Percentiles rank a stretch among this genome's conserved stretches.
Conservation (phyloP, 2,888 invertebrate genomes). For the Meliscaeva auricollis region DNA sequence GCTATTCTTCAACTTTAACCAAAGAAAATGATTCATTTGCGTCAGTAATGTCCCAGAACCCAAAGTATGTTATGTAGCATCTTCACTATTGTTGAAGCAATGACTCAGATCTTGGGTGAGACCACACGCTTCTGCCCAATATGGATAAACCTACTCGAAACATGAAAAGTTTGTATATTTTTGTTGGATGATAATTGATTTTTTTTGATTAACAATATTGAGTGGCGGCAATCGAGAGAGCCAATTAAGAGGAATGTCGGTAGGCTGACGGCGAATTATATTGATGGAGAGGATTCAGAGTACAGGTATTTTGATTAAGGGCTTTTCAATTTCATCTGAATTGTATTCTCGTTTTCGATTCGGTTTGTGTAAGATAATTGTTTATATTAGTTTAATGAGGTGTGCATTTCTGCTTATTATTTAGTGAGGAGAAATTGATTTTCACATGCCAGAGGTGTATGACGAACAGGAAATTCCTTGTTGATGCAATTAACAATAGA, state of each 20-base stretch:
- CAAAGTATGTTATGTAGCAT: neutral
- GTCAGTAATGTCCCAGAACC: neutral
- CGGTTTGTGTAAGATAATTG: conserved; percentile 9
- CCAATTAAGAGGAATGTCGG: conserved; percentile 73
- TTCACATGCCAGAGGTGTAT: neutral
- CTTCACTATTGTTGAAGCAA: neutral
- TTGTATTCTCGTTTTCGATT: conserved; percentile 5
- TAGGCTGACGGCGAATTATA: conserved; percentile 22
- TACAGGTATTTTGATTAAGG: conserved; percentile 54
- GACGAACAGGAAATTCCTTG: conserved; percentile 11
- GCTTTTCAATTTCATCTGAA: conserved; percentile 39
- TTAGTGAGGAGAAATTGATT: neutral
- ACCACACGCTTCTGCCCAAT: conserved; percentile 3
- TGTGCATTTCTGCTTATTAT: neutral
- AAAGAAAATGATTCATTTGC: conserved; percentile 58
- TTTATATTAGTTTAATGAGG: conserved; percentile 33
- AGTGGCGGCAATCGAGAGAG: conserved; percentile 33
- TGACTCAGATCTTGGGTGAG: conserved; percentile 44
- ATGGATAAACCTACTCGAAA: conserved; percentile 20
- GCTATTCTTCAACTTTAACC: neutral
- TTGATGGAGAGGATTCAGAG: conserved; percentile 23
- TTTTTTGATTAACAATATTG: conserved; percentile 42
- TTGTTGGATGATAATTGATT: conserved; percentile 68
- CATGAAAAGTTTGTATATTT: conserved; percentile 7
- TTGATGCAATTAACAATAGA: no score